phyloP scores from a whole-genome alignment of 2,113 vertebrate genomes.

The Protomyctophum bolini region DNA sequence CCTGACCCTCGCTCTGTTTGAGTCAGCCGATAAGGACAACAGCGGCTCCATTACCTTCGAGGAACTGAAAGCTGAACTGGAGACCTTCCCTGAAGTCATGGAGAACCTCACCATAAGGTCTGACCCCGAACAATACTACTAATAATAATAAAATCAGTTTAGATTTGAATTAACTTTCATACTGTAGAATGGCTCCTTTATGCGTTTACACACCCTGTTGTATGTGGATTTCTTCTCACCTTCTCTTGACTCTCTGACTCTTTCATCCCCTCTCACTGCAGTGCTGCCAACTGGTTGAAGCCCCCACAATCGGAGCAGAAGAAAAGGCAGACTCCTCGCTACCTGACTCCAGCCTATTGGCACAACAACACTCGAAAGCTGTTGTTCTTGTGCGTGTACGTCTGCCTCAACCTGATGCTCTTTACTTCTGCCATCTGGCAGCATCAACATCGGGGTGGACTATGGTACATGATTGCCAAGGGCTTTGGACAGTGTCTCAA shows the following conservation, averaged over 20 bases:
- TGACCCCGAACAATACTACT: background rate
- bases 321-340: slow-evolving; percentile 64
- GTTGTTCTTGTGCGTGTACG: slow-evolving; percentile 78
- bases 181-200: too few relatives aligned
- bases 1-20: slow-evolving; percentile 84
- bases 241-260: background rate
- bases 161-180: too few relatives aligned
- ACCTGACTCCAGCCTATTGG: slow-evolving; percentile 80
- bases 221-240: background rate
- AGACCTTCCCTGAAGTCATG: slow-evolving; percentile 86
- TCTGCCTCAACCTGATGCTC: slow-evolving; percentile 75
- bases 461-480: slow-evolving; percentile 80
- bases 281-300: slow-evolving; percentile 87
- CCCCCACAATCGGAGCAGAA: slow-evolving; percentile 64
- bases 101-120: slow-evolving; percentile 93
- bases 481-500: slow-evolving; percentile 90
- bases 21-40: slow-evolving; percentile 84
- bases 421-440: slow-evolving; percentile 71
- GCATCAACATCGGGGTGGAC: slow-evolving; percentile 43
- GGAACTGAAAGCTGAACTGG: slow-evolving; percentile 86
- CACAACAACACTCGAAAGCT: slow-evolving; percentile 82
- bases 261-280: slow-evolving; percentile 30
- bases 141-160: too few relatives aligned
- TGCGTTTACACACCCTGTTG: too few relatives aligned
- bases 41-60: slow-evolving; percentile 91